phyloP scores from a whole-genome alignment of 2,113 vertebrate genomes.

The Nerophis lumbriciformis region DNA sequence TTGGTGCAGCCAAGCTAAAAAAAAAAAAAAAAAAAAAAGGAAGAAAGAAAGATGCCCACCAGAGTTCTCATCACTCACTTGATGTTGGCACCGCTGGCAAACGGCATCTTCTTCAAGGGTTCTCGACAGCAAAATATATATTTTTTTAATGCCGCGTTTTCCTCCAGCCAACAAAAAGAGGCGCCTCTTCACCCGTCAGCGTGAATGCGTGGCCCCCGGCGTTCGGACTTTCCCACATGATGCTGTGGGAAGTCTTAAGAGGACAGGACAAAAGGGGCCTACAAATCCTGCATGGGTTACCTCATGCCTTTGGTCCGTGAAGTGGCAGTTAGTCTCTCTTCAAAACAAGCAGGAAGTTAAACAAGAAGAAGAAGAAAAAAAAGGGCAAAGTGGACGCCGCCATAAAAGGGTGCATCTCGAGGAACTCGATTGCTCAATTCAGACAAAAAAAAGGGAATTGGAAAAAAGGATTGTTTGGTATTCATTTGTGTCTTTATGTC shows the following conservation, averaged over 20 bases:
- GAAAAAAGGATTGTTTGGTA: conserved; percentile 29
- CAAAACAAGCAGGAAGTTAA: conserved; percentile 39
- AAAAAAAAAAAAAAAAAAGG: conserved; percentile 9
- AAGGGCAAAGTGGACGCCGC: conserved; percentile 39
- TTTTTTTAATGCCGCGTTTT: conserved; percentile 63
- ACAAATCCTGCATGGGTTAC: conserved; percentile 56
- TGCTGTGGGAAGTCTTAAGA: conserved; percentile 62
- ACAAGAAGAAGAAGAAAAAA: conserved; percentile 34
- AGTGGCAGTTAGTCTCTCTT: conserved; percentile 57
- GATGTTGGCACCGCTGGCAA: conserved; percentile 56
- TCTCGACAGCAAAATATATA: conserved; percentile 60
- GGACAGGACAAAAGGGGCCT: conserved; percentile 50
- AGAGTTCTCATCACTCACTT: conserved; percentile 63
- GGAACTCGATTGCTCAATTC: conserved; percentile 36
- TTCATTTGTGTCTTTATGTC: conserved; percentile 51
- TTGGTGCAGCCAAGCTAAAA: conserved; percentile 49
- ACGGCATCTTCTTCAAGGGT: conserved; percentile 57
- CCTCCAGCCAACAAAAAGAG: conserved; percentile 57
- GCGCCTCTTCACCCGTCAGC: conserved; percentile 65
- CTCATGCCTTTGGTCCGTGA: conserved; percentile 66
- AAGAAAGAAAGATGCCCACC: conserved; percentile 38
- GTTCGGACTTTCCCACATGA: conserved; percentile 68
- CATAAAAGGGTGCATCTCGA: conserved; percentile 43
- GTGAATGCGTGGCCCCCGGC: conserved; percentile 54
- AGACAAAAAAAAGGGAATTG: conserved; percentile 21